A percentile compares a stretch with the other conserved stretches of the same genome.
Evolutionary conservation across 2,113 vertebrate species (phyloP).

Genomic region (Notiomystis cincta): DNA sequence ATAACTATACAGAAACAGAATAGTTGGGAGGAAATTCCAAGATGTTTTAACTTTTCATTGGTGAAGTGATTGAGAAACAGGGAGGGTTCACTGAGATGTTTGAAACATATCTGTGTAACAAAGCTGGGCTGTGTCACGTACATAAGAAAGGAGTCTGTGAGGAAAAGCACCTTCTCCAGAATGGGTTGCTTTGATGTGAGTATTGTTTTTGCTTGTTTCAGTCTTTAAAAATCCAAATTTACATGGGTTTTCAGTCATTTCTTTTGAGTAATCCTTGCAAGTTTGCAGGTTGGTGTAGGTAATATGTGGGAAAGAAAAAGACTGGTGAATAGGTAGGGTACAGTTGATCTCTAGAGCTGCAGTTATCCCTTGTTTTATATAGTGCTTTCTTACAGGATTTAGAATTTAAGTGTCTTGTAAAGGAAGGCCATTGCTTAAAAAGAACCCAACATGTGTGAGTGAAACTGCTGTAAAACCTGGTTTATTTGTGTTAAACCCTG

Average conservation of each 20-base stretch:
- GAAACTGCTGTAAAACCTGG: neutral
- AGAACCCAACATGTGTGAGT: neutral
- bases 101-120: neutral
- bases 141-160: neutral
- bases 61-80: neutral
- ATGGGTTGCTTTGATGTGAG: neutral
- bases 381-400: neutral
- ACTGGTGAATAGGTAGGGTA: neutral
- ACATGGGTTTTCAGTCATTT: neutral
- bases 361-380: neutral
- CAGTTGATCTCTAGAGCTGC: neutral
- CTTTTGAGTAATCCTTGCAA: neutral
- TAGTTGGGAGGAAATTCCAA: neutral
- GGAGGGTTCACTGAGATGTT: neutral
- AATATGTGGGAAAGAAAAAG: rapidly evolving
- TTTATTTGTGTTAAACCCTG: neutral
- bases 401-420: neutral
- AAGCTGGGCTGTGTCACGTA: neutral
- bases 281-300: neutral
- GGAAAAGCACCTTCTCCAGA: neutral
- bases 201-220: neutral
- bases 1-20: neutral
- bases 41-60: neutral
- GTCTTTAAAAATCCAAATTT: neutral
- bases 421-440: neutral